Evolutionary conservation across 2,888 invertebrate genomes (phyloP).

Genomic region (Neoaliturus tenellus): DNA sequence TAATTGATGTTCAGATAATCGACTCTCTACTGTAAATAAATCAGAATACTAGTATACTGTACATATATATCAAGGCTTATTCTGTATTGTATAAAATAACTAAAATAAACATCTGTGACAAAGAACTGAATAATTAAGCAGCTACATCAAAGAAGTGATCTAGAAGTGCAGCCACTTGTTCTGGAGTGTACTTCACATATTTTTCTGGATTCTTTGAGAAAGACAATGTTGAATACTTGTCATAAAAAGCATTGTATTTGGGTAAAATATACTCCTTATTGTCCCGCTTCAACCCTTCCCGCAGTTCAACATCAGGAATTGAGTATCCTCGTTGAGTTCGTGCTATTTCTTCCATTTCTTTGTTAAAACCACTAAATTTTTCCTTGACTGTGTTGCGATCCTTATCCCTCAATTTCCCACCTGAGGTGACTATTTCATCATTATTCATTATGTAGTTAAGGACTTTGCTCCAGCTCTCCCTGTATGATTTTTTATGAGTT

Average conservation of each 20-base stretch:
- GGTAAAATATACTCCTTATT: constrained; percentile 93
- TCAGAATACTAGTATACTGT: too few relatives aligned
- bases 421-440: constrained; percentile 78
- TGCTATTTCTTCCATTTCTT: constrained; percentile 94
- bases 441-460: constrained; percentile 82
- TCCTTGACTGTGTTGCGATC: constrained; percentile 92
- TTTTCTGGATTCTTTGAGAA: constrained; percentile 97
- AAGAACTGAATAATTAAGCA: constrained; percentile 73
- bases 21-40: too few relatives aligned
- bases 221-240: constrained; percentile 81
- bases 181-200: constrained; percentile 93
- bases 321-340: constrained; percentile 93
- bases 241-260: constrained; percentile 88
- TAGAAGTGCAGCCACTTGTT: constrained; percentile 88
- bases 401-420: constrained; percentile 88
- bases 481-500: constrained; percentile 86
- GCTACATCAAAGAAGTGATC: constrained; percentile 96
- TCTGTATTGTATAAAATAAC: too few relatives aligned
- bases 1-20: too few relatives aligned
- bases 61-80: too few relatives aligned
- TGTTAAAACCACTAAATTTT: constrained; percentile 95
- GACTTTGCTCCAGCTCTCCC: constrained; percentile 87
- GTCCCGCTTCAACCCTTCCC: constrained; percentile 91
- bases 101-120: too few relatives aligned
- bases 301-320: constrained; percentile 93